Conservation (phyloP, 2,888 invertebrate species). For the Drosophila nigricruria region DNA sequence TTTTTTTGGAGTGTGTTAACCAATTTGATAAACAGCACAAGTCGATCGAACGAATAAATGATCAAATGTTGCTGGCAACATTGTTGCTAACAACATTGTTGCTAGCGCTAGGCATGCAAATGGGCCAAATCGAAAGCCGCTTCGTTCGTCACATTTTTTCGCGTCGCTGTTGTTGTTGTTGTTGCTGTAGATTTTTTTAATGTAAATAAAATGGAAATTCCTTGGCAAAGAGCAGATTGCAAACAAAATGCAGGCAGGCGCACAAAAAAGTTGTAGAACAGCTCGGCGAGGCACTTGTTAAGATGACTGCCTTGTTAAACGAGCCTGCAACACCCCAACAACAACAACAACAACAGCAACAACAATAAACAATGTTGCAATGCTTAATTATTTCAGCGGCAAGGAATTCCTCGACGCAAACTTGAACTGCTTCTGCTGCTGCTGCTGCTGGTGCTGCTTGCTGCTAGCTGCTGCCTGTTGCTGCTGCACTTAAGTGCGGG, state of each 20-base stretch:
- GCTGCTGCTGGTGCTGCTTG: conserved; percentile 40
- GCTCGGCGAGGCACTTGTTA: conserved; percentile 75
- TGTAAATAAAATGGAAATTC: conserved; percentile 80
- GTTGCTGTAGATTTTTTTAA: conserved; percentile 31
- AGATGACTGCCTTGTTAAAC: conserved; percentile 80
- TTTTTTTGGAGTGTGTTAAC: conserved; percentile 24
- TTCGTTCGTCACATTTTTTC: conserved; percentile 62
- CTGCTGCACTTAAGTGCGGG: conserved; percentile 53
- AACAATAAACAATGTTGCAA: conserved; percentile 80
- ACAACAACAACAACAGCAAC: conserved; percentile 47
- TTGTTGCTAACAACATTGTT: conserved; percentile 44
- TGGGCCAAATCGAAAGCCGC: conserved; percentile 70
- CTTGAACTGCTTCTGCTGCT: conserved; percentile 74
- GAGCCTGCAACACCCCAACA: conserved; percentile 79
- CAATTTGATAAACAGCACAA: conserved; percentile 5
- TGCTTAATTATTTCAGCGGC: conserved; percentile 81
- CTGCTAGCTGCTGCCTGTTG: conserved; percentile 37
- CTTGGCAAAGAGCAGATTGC: conserved; percentile 43
- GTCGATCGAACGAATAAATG: neutral
- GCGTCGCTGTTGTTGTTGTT: neutral
- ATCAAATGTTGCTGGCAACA: conserved; percentile 30
- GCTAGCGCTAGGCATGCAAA: conserved; percentile 56
- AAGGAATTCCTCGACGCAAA: conserved; percentile 79
- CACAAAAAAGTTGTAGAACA: conserved; percentile 66
- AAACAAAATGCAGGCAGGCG: conserved; percentile 37